Percentiles rank a stretch among this genome's conserved stretches.
Evolutionary conservation across 2,797 vertebrate genomes (phyloP).

Genomic region (Zenarchopterus dispar): DNA sequence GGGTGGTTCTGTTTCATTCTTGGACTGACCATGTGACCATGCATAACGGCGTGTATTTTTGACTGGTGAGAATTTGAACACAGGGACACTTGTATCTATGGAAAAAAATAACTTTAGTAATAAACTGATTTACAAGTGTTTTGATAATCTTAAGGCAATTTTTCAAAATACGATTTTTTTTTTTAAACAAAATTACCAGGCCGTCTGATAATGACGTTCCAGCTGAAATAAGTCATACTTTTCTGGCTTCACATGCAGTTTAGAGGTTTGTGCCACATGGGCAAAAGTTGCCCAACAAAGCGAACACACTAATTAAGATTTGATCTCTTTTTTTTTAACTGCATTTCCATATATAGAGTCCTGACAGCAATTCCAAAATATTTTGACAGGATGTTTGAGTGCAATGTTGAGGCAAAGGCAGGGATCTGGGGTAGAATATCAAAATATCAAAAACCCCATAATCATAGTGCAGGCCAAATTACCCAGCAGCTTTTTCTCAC

Average conservation of each 20-base stretch:
- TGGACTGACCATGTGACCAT: conserved; percentile 74
- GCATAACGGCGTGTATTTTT: conserved; percentile 75
- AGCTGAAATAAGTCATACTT: not conserved
- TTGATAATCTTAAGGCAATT: not conserved
- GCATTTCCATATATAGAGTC: conserved; percentile 64
- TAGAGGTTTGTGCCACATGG: conserved; percentile 60
- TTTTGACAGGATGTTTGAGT: conserved; percentile 71
- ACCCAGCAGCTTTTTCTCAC: conserved; percentile 76
- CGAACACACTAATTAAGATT: conserved; percentile 72
- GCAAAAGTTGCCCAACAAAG: conserved; percentile 58
- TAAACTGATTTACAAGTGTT: not conserved
- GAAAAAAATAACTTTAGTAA: not conserved
- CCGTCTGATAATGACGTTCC: not conserved
- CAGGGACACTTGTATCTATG: not conserved
- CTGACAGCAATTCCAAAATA: conserved; percentile 75
- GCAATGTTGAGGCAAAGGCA: conserved; percentile 53
- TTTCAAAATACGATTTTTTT: not conserved
- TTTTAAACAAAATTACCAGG: conserved; percentile 1
- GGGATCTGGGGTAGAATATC: conserved; percentile 73
- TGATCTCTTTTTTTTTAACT: conserved; percentile 54
- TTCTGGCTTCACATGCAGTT: conserved; percentile 31
- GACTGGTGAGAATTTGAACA: conserved; percentile 67
- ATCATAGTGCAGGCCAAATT: conserved; percentile 75
- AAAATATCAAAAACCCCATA: conserved; percentile 79
- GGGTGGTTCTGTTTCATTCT: conserved; percentile 79